phyloP scores from a whole-genome alignment of 2,113 vertebrate species.

The Vidua macroura region DNA sequence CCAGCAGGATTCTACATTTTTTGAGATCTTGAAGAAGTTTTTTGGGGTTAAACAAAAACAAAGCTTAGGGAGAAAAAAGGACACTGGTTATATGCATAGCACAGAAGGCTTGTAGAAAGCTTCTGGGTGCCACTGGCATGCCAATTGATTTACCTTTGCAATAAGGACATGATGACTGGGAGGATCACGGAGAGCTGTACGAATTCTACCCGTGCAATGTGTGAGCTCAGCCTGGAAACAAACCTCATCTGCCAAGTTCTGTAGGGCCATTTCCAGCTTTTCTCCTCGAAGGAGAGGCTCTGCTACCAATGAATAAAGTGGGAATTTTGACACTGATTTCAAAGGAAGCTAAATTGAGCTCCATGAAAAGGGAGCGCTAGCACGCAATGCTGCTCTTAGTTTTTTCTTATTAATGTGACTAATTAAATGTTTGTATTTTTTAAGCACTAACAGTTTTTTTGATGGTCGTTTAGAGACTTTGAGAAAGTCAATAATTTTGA shows the following conservation, averaged over 20 bases:
- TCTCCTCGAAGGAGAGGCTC: neutral
- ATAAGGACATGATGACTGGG: neutral
- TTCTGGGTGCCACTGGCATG: neutral
- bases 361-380: neutral
- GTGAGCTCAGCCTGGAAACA: neutral
- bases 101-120: neutral
- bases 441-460: conserved; percentile 50
- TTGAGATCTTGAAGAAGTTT: neutral
- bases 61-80: neutral
- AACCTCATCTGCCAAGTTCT: neutral
- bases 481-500: conserved; percentile 66
- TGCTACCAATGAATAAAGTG: neutral
- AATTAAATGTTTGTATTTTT: conserved; percentile 70
- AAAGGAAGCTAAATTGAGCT: conserved; percentile 9
- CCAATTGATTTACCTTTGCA: neutral
- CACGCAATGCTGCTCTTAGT: neutral
- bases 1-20: neutral
- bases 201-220: neutral
- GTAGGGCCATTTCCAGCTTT: neutral
- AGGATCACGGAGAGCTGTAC: neutral
- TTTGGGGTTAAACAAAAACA: neutral
- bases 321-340: conserved; percentile 28
- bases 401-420: conserved; percentile 47
- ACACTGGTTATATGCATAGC: neutral
- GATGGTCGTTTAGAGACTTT: conserved; percentile 62